Evolutionary conservation across 1,140 invertebrate genomes (phyloP), one percentile per base, ranked within the genome.

Genomic region (Pogonomyrmex californicus): DNA sequence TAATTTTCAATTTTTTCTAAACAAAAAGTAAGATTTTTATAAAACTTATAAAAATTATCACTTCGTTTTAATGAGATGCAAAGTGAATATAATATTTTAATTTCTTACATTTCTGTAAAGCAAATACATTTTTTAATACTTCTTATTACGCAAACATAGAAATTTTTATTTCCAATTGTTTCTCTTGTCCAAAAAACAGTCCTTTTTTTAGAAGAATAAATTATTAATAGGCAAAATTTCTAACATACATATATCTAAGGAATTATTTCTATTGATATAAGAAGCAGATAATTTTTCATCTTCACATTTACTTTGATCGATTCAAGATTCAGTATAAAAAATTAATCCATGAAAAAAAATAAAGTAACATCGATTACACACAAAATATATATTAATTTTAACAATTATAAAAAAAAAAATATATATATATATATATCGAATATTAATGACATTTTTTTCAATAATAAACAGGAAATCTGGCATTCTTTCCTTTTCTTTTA

Each of bases 341-440:
- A 47, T n/a, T 68, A 49, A 68, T 68, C 65, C n/a, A 68, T 68
- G 47, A 68, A 68, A 49, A 47, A 47, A 68, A 47, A 10, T 49
- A 23, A 68, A 68, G 38, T 33, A 47, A 47, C 30, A 0, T n/a
- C n/a, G 14, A n/a, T 51, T 17, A 17, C 44, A 14, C 5, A 17
- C 12, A 51, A 51, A 51, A 9, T 33, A 49, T 17, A 71, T 47
- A 68, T 47, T 41, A 47, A 17, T 47, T n/a, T n/a, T 36, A 9
- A 36, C 30, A 33, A 10, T 63, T 44, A 63, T 12, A 78, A 30
- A 77, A 56, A 77, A 56, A 75, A n/a, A 75, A 58, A 17, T 23
- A 9, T 44, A n/a, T 17, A 30, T 41, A 17, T 23, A 9, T 44
- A n/a, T 17, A 30, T 41, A 47, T 76, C 36, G 41, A 76, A 76